Base-by-base conservation (phyloP, 2,888 invertebrate species). In the Barypeithes pellucidus region DNA sequence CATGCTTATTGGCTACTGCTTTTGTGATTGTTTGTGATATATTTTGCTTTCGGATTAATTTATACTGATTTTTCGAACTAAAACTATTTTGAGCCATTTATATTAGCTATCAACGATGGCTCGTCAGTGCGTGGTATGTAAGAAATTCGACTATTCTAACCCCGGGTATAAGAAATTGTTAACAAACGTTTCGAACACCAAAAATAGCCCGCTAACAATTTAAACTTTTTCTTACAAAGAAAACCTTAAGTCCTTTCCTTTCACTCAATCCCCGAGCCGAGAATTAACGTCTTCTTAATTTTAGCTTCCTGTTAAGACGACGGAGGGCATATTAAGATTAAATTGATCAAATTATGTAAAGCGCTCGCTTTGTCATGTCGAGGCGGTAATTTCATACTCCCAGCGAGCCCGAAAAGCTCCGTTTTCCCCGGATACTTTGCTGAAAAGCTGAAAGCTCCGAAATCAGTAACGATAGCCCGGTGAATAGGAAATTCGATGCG, bases 381-480 rank as follows among this genome's bases (percentile, higher is more conserved):
- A 78, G 69, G 68, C 50, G 43, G 84, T 84, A 85, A 84, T 80
- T 81, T 77, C 82, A 84, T 84, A 85, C 81, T 84, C 84, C 84
- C 84, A 70, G 73, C 75, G 83, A 82, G 61, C 61, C 54, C 50
- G 39, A 60, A 82, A 81, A 81, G 81, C 75, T 77, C 81, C 74
- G 81, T 83, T 84, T 83, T 84, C 83, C 78, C 67, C 43, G 67
- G 63, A 61, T 61, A 61, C 43, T 61, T 29, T 24, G 47, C 12
- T 20, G 47, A 54, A 52, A 61, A 45, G 68, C 63, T 65, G 72
- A 72, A 72, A 72, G 72, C 72, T 61, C 72, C 41, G 66, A 71
- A 71, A 71, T 71, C 71, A 71, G 71, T 65, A 66, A 65, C 52
- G 39, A 39, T 47, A 20, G 57, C 45, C 16, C 54, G 57, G 16